phyloP scores from a whole-genome alignment of 2,797 vertebrate species.

The Lutjanus argentimaculatus region DNA sequence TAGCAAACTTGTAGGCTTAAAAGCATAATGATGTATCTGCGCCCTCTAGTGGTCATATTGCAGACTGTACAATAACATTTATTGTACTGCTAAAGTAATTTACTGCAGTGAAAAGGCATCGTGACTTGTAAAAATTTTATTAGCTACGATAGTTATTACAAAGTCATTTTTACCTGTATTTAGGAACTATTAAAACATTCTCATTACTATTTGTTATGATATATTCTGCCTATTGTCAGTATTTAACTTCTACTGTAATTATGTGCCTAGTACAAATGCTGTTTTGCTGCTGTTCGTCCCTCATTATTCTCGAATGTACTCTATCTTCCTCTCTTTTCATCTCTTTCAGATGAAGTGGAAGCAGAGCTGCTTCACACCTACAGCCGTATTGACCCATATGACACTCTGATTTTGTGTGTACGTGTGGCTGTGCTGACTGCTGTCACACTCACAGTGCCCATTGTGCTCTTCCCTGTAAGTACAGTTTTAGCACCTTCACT shows the following conservation, averaged over 20 bases:
- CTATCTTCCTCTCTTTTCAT: constrained; percentile 33
- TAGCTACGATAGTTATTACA: not conserved
- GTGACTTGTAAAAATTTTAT: not conserved
- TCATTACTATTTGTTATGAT: not conserved
- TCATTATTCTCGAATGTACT: constrained; percentile 12
- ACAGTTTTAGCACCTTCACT: not conserved
- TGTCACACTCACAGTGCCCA: constrained; percentile 97
- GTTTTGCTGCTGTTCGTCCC: not conserved
- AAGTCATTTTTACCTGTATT: not conserved
- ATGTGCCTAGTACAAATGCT: no score
- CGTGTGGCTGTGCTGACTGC: constrained; percentile 95
- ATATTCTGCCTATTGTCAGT: not conserved
- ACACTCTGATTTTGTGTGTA: constrained; percentile 94
- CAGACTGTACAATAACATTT: constrained; percentile 1
- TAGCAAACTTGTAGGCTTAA: not conserved
- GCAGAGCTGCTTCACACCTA: constrained; percentile 97
- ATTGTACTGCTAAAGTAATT: not conserved
- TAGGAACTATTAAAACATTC: not conserved
- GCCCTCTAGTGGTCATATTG: constrained; percentile 70
- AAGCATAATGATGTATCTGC: constrained; percentile 12
- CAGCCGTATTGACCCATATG: constrained; percentile 92
- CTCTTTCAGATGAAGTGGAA: constrained; percentile 90
- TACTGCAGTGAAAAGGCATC: not conserved
- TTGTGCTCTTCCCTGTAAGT: constrained; percentile 97
- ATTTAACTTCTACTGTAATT: not conserved